Percentiles rank a stretch among this genome's conserved stretches.
Evolutionary conservation across 2,888 invertebrate species (phyloP).

Genomic region (Ophion slaviceki): DNA sequence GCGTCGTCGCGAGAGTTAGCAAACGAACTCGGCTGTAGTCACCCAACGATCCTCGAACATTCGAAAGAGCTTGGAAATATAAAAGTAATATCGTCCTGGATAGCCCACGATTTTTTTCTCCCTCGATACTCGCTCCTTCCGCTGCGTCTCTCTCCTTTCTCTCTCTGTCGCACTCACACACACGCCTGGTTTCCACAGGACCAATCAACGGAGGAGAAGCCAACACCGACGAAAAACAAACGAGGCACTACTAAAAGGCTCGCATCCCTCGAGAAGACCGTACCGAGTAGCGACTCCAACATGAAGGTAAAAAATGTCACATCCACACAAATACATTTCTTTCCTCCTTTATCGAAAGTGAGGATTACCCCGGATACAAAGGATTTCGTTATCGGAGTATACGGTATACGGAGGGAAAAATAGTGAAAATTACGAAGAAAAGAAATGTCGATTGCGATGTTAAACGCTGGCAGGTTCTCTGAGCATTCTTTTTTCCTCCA

Average conservation of each 20-base stretch:
- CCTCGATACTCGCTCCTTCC: not conserved
- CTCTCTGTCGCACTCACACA: not conserved
- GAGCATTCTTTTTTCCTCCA: conserved; percentile 69
- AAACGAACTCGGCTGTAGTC: too few relatives aligned
- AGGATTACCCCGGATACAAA: not conserved
- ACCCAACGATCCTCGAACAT: too few relatives aligned
- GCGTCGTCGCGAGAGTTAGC: too few relatives aligned
- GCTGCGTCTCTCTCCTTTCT: not conserved
- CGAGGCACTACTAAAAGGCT: conserved; percentile 84
- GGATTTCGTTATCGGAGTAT: not conserved
- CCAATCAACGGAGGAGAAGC: conserved; percentile 79
- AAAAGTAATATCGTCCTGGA: not conserved
- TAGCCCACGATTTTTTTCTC: not conserved
- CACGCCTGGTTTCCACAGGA: conserved; percentile 73
- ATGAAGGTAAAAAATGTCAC: conserved; percentile 81
- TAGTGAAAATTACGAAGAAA: not conserved
- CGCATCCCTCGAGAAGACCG: conserved; percentile 84
- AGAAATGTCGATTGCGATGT: conserved; percentile 48
- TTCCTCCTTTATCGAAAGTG: not conserved
- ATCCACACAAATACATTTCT: not conserved
- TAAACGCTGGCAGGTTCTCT: conserved; percentile 49
- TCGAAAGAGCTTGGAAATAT: not conserved
- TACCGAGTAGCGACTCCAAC: conserved; percentile 85
- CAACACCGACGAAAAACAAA: conserved; percentile 82
- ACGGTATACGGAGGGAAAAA: not conserved